Base-by-base conservation (phyloP, 1,140 invertebrate species). In the Eurosta solidaginis region DNA sequence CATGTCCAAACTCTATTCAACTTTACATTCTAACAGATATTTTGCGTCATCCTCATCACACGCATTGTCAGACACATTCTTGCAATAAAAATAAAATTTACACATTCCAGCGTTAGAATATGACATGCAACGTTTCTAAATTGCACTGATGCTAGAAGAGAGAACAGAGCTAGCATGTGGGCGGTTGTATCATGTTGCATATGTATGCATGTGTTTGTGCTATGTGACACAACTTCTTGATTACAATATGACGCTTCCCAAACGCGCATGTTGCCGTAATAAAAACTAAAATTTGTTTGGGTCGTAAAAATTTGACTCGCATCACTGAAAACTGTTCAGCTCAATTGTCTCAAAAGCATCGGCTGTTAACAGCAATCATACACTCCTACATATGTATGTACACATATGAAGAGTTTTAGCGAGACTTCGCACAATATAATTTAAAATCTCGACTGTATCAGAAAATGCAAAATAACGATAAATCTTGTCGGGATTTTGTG, bases 201-300 rank as follows among this genome's bases (percentile, higher is more conserved):
- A 10, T 36, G 52, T 4, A 17, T 29, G 27, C 12, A 0, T 33
- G 12, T 36, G 25, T 22, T 17, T 20, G 5, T 68, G 59, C 2
- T 36, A 68, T n/a, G n/a, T 68, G 59, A 68, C n/a, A 68, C 17
- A 36, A 68, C 33, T 68, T 40, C 17, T 22, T 36, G 33, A 17
- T 68, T 68, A 68, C 59, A 20, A 9, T 29, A 29, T 5, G 59
- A 17, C 54, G 33, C 40, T 59, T 59, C 25, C 33, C 52, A n/a
- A n/a, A 29, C 36, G 59, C 25, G 59, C 59, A 36, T 36, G n/a
- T 68, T 68, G 59, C 59, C 40, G 59, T 36, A 29, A 40, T 68
- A 68, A 68, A 68, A 68, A 68, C 59, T 68, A 68, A 29, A 40
- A 68, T 36, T 68, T 40, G 59, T 14, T 59, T 59, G 54, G 33